Conservation (phyloP, 2,888 invertebrate species). For the Arge pagana region DNA sequence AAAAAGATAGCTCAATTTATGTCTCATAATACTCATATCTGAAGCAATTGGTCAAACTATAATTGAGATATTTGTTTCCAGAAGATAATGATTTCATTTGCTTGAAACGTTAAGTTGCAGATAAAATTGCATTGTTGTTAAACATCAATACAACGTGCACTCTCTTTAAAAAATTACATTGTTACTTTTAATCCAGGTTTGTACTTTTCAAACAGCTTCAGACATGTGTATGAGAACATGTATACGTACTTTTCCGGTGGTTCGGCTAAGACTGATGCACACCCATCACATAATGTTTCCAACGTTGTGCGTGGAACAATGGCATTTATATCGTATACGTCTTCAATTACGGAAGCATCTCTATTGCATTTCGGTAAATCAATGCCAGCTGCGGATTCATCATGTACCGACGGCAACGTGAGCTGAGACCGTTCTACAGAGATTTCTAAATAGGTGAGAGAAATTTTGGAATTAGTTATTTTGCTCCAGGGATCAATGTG, state of each 20-base stretch:
- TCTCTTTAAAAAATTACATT: neutral
- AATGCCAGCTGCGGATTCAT: constrained; percentile 32
- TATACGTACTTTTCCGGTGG: constrained; percentile 38
- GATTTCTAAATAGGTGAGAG: constrained; percentile 34
- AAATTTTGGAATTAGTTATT: too few species aligned
- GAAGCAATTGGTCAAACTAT: too few species aligned
- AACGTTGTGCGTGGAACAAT: constrained; percentile 48
- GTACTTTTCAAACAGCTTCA: too few species aligned
- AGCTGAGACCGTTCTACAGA: constrained; percentile 37
- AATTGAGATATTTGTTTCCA: neutral
- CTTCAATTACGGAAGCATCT: constrained; percentile 41
- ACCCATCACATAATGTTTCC: constrained; percentile 39
- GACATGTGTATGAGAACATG: too few species aligned
- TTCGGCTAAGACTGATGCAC: constrained; percentile 33
- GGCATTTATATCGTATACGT: constrained; percentile 50
- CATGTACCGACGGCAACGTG: constrained; percentile 19
- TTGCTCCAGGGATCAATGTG: too few species aligned
- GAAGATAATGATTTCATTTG: too few species aligned
- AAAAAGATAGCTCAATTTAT: too few species aligned
- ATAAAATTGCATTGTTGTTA: neutral
- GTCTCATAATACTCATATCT: too few species aligned
- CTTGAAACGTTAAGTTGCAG: neutral
- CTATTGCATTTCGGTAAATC: constrained; percentile 47
- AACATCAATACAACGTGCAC: too few species aligned
- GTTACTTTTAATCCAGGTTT: too few species aligned